These are phyloP conservation scores for Tetropium fuscum DNA, from an alignment of 2,888 invertebrate genomes.

Conservation along the genomic window DNA sequence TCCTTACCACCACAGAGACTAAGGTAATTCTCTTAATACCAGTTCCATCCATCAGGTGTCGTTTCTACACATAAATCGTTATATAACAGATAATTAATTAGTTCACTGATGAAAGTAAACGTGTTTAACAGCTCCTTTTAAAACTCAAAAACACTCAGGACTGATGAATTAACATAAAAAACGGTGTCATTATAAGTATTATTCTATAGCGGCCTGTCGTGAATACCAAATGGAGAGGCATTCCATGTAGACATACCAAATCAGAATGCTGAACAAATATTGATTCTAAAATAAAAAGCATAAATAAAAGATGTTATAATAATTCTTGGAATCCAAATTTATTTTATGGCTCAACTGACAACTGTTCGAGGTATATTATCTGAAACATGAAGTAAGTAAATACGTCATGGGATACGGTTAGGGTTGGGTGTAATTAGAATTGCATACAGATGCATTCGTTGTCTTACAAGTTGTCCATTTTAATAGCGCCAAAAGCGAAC, in stretches of 20 bases:
- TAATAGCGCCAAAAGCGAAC: no score
- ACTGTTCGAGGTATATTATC: no score
- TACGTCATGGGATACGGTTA: no score
- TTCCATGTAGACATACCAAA: not conserved
- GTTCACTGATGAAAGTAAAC: not conserved
- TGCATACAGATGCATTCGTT: no score
- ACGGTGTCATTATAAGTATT: conserved; percentile 8
- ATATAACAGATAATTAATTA: not conserved
- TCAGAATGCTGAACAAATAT: not conserved
- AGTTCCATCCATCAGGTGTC: not conserved
- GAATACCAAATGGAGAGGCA: not conserved
- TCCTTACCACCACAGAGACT: no score
- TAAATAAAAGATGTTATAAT: not conserved
- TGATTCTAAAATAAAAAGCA: conserved; percentile 1
- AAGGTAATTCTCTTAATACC: not conserved
- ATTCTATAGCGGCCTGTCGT: not conserved
- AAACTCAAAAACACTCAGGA: conserved; percentile 7
- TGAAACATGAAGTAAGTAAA: no score
- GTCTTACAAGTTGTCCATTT: no score
- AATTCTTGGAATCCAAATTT: no score
- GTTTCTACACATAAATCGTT: no score
- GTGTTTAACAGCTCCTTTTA: conserved; percentile 5
- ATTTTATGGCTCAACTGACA: no score
- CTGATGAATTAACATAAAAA: conserved; percentile 8
- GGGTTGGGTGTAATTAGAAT: no score